These are phyloP conservation scores for Brenthis daphne DNA, from an alignment of 2,888 invertebrate species.

Conservation along the genomic window DNA sequence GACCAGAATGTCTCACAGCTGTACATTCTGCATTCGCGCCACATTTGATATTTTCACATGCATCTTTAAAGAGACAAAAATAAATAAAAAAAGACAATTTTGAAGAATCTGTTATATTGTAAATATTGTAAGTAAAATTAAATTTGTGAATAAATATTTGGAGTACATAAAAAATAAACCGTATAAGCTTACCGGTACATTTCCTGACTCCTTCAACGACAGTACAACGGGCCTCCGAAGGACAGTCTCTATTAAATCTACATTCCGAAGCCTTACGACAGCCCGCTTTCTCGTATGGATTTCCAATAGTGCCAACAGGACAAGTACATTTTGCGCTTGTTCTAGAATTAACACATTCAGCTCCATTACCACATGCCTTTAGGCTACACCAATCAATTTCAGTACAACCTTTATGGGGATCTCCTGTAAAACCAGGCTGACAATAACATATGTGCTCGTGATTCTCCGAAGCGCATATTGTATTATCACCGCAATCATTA, in stretches of 20 bases:
- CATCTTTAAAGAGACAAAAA: slow-evolving; percentile 75
- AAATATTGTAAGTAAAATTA: neutral
- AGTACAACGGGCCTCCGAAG: slow-evolving; percentile 89
- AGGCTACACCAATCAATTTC: slow-evolving; percentile 90
- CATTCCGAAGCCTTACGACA: slow-evolving; percentile 93
- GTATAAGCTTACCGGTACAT: slow-evolving; percentile 83
- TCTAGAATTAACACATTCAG: slow-evolving; percentile 89
- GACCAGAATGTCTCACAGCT: slow-evolving; percentile 87
- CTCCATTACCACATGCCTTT: slow-evolving; percentile 90
- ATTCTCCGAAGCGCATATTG: slow-evolving; percentile 91
- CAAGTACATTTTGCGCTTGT: slow-evolving; percentile 92
- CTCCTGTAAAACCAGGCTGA: slow-evolving; percentile 93
- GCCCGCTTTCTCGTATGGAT: slow-evolving; percentile 91
- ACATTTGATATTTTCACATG: slow-evolving; percentile 89
- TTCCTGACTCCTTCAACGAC: slow-evolving; percentile 87
- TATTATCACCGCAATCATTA: slow-evolving; percentile 93
- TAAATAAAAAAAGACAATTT: too few relatives aligned
- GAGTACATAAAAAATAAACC: too few relatives aligned
- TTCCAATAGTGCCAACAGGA: slow-evolving; percentile 89
- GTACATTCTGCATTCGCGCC: slow-evolving; percentile 93
- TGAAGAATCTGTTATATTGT: neutral
- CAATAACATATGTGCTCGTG: slow-evolving; percentile 89
- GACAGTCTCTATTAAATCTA: slow-evolving; percentile 89
- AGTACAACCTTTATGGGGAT: slow-evolving; percentile 87
- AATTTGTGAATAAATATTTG: neutral